Base-by-base conservation (phyloP, 2,888 invertebrate species). In the Chymomyza caudatula region DNA sequence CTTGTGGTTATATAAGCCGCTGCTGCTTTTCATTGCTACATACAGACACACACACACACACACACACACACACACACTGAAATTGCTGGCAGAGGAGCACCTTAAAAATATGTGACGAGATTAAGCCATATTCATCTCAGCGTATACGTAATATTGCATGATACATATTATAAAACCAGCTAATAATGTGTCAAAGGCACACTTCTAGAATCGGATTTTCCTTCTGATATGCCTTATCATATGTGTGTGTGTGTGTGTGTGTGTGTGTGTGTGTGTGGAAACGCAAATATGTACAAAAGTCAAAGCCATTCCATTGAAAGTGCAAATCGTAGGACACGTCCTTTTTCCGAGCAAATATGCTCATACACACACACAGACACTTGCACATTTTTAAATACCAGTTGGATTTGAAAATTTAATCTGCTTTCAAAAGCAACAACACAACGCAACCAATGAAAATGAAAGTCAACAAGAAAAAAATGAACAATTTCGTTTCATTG, bases 1-100 rank as follows among this genome's bases (percentile, higher is more conserved):
- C 58, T 68, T 82, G 69, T 77, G 75, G 77, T 79, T 78, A 62
- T 67, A 56, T 55, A 63, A 71, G 57, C 58, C 25, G 43, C 23
- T 63, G 54, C 58, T 67, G 66, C 58, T 61, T 63, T 72, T 75
- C 68, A 74, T 66, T 74, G 75, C 60, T 51, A 60, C 20, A 44
- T 29, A 11, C 15, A 29, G 25, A 42, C 49, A 54, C 20, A 8
- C 54, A 13, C 13, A 19, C 47, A 54, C 42, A 43, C 60, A 59
- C 42, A 62, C 15, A 64, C 15, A 64, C 59, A 65, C 42, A 62
- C 51, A 54, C 56, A 63, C 8, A 53, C 25, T 20, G 43, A 2
- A 64, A 25, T 43, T 42, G 59, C 17, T 22, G n/a, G 42, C 25
- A 59, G 5, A 22, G 59, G 5, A 22, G 59, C 49, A 44, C 42